Conservation (phyloP, 2,113 vertebrate species). For the Genyomyrus donnyi region DNA sequence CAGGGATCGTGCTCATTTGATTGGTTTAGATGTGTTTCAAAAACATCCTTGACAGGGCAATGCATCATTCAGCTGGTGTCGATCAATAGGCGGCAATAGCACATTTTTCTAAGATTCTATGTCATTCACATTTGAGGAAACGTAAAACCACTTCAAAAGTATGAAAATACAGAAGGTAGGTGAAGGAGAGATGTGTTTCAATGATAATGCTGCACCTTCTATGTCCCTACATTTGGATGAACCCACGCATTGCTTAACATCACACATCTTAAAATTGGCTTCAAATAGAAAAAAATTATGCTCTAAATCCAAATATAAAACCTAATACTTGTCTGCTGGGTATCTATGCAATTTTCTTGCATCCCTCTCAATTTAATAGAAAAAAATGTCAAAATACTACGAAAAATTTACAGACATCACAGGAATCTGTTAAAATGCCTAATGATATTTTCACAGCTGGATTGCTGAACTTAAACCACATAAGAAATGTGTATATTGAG, state of each 20-base stretch:
- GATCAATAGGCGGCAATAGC: constrained; percentile 19
- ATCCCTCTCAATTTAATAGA: not conserved
- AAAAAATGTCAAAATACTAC: not conserved
- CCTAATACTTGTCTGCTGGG: not conserved
- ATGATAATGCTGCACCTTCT: not conserved
- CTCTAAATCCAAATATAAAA: not conserved
- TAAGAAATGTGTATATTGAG: no score
- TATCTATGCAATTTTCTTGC: not conserved
- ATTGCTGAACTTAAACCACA: not conserved
- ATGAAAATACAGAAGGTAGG: not conserved
- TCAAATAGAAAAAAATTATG: not conserved
- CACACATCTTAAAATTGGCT: not conserved
- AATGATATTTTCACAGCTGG: not conserved
- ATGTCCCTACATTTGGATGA: not conserved
- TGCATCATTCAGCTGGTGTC: constrained; percentile 33
- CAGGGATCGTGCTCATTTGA: constrained; percentile 19
- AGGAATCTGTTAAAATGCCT: not conserved
- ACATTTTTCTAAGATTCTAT: constrained; percentile 12
- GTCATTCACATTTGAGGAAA: not conserved
- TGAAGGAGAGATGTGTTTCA: not conserved
- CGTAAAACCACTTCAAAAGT: not conserved
- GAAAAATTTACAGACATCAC: not conserved
- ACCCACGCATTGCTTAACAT: not conserved
- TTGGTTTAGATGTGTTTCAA: constrained; percentile 28
- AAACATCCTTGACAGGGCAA: constrained; percentile 29